Evolutionary conservation across 2,797 vertebrate species (phyloP).

Genomic region (Sciurus vulgaris): DNA sequence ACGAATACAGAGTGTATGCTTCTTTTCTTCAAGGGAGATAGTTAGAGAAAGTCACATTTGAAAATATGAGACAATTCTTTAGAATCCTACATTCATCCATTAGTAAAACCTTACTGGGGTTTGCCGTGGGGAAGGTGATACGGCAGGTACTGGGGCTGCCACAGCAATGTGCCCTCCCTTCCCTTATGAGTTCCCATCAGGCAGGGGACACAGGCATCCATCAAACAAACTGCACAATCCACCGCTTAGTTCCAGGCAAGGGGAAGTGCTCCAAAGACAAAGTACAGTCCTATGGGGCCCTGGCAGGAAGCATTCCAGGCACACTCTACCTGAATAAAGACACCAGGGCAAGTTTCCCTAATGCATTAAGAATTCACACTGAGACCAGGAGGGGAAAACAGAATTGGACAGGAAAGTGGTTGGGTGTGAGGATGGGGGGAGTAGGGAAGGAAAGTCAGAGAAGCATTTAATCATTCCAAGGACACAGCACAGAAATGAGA

Average conservation of each 20-base stretch:
- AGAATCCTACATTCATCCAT: accelerated
- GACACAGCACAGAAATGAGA: not conserved
- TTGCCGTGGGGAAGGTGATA: accelerated
- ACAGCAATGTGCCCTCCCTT: not conserved
- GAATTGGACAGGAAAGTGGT: not conserved
- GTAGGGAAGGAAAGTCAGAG: not conserved
- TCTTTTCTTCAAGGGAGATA: not conserved
- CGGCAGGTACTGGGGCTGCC: not conserved
- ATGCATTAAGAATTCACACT: not conserved
- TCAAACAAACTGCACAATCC: not conserved
- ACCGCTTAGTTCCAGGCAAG: no score
- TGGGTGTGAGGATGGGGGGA: not conserved
- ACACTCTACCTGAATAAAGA: not conserved
- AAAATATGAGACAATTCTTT: not conserved
- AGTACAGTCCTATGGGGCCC: not conserved
- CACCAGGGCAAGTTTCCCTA: not conserved
- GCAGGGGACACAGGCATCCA: accelerated
- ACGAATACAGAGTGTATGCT: not conserved
- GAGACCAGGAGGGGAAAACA: not conserved
- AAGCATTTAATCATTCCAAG: not conserved
- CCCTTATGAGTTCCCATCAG: not conserved
- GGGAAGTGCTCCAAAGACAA: accelerated
- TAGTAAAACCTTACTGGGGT: not conserved
- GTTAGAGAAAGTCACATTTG: not conserved
- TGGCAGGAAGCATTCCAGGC: not conserved